These are phyloP conservation scores for Amphipoea oculea DNA, from an alignment of 2,888 invertebrate species.

Conservation along the genomic window DNA sequence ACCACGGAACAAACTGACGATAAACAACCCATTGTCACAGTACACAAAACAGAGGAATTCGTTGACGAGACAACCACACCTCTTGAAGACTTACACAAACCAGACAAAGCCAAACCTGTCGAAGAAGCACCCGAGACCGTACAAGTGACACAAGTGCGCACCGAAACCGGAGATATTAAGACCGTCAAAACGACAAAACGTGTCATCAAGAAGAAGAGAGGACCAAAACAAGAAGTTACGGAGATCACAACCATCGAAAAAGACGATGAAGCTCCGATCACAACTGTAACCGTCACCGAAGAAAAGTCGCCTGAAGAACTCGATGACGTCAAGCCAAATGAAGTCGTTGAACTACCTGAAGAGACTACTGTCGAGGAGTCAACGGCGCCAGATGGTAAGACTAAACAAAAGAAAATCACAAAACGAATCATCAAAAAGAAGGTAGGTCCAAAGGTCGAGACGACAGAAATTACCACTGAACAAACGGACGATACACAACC, in stretches of 20 bases:
- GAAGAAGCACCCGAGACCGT: background rate
- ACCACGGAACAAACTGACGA: background rate
- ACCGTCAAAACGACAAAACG: background rate
- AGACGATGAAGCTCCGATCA: background rate
- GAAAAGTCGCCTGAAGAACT: background rate
- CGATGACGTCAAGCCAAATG: background rate
- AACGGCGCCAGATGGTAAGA: background rate
- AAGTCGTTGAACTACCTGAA: background rate
- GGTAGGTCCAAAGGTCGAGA: conserved; percentile 45
- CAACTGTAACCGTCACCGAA: background rate
- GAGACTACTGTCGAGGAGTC: background rate
- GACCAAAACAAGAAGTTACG: background rate
- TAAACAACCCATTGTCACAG: background rate
- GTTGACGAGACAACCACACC: background rate
- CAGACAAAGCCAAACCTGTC: background rate
- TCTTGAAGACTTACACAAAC: background rate
- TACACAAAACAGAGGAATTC: background rate
- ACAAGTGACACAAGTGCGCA: background rate
- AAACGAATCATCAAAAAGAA: conserved; percentile 40
- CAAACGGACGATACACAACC: conserved; percentile 42
- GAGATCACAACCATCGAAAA: background rate
- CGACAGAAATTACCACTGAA: conserved; percentile 47
- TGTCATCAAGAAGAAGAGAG: background rate
- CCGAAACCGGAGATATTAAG: background rate
- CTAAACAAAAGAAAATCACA: conserved; percentile 44